Evolutionary conservation across 2,888 invertebrate species (phyloP).

Genomic region (Trichopoda pennipes): DNA sequence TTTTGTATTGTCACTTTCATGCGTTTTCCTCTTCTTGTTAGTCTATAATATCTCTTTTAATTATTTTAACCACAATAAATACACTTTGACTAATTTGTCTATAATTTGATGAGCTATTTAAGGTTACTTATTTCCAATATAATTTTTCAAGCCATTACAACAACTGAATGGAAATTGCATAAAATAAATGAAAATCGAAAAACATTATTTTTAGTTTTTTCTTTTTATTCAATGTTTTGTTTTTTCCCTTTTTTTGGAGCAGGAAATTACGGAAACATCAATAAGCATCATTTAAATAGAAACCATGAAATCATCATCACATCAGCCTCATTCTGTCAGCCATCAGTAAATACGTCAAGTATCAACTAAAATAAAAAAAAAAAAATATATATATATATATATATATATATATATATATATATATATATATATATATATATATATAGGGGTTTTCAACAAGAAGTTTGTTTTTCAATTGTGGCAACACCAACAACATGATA

Average conservation of each 20-base stretch:
- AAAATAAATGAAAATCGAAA: slow-evolving; percentile 52
- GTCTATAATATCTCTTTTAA: background rate
- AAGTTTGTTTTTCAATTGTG: no score
- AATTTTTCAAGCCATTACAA: slow-evolving; percentile 58
- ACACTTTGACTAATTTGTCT: slow-evolving; percentile 38
- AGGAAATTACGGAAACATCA: slow-evolving; percentile 32
- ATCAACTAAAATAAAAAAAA: slow-evolving; percentile 14
- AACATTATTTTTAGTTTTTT: slow-evolving; percentile 27
- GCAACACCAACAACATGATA: no score
- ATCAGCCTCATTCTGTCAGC: slow-evolving; percentile 38
- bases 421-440: no score
- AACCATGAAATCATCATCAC: slow-evolving; percentile 66
- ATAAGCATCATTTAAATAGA: slow-evolving; percentile 58
- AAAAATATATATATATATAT: no score
- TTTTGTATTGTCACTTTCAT: slow-evolving; percentile 1
- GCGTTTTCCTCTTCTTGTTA: no score
- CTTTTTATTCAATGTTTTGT: background rate
- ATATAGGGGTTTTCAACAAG: no score
- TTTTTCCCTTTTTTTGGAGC: background rate
- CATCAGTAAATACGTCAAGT: slow-evolving; percentile 32
- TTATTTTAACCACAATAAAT: slow-evolving; percentile 11
- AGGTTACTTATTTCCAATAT: slow-evolving; percentile 39
- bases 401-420: no score
- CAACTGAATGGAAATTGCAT: slow-evolving; percentile 43
- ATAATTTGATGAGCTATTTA: slow-evolving; percentile 40